Evolutionary conservation across 2,888 invertebrate genomes (phyloP), one percentile per base, ranked within the genome.

Genomic region (Campoplex nolae): DNA sequence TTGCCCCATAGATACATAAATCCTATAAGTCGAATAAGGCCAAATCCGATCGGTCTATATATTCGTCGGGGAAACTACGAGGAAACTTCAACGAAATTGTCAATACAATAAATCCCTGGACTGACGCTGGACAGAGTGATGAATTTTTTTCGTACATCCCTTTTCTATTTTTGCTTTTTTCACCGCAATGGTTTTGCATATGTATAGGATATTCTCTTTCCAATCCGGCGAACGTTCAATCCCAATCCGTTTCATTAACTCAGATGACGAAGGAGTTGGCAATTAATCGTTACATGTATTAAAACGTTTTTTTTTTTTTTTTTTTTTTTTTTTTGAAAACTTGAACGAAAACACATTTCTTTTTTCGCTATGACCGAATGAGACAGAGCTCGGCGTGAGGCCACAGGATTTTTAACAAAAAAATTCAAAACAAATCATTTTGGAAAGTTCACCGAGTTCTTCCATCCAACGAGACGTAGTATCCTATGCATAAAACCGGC

Each of bases 41-140:
- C 48, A 67, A 75, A 79, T 65, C 73, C 45, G 74, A 70, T 62
- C 42, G 58, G 38, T 68, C 45, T 35, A 68, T 83, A 83, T 73
- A 71, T 77, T 42, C 71, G 42, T 54, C 13, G 54, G 38, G 35
- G 35, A 78, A 73, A 65, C 65, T 62, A 35, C 62, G 77, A 23
- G 77, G 70, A 76, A 56, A 73, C 73, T 81, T 56, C 62, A 56
- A 71, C 51, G 42, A 77, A 81, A 77, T 48, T 51, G 54, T 77
- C 67, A 67, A 82, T 73, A 82, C 48, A 76, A 78, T 74, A 86
- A 86, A 85, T 85, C 81, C 70, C 54, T 48, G 28, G 45, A 35
- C 45, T 9, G 58, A 32, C 28, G 56, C 35, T 7, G 56, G 56
- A 51, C 67, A 45, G 23, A 35, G 42, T 70, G 76, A 76, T 58